Evolutionary conservation across 2,888 invertebrate species (phyloP), one percentile per base, ranked within the genome.

Genomic region (Phania funesta): DNA sequence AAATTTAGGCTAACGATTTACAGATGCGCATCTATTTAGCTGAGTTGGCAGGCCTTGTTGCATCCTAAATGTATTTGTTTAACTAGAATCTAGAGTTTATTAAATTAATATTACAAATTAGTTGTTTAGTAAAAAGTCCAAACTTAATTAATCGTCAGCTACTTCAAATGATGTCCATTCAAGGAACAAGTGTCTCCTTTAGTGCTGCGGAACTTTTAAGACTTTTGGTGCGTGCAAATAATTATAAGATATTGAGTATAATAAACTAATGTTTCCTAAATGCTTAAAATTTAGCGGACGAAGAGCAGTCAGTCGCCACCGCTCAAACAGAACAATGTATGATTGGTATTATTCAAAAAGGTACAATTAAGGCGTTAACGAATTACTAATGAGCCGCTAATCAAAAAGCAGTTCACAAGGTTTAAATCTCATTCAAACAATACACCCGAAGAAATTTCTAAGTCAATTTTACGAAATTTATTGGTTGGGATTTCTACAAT

Each of bases 341-440:
- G n/a, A n/a, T n/a, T n/a, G n/a, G n/a, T n/a, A n/a, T n/a, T n/a
- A 67, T 52, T 58, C 48, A 41, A 29, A 41, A 29, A 35, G n/a
- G 46, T 68, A 64, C 44, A 83, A 83, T 68, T 80, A 83, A 78
- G 85, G 84, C 86, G 86, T 86, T 82, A 83, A 84, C 80, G 70
- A 83, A 75, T 71, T 70, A 79, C 83, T 86, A 86, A 86, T 86
- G 78, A 86, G 85, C 84, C 86, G 86, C 86, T 84, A 85, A 86
- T 86, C 83, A 86, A 70, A 86, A 84, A 83, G 85, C 83, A 74
- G 76, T 50, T 64, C 52, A 56, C 20, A 62, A 44, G n/a, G 3
- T 35, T 13, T 62, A 35, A 29, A 48, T 32, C 24, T 7, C 60
- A 26, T 18, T n/a, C 46, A 20, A 60, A 22, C 29, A 38, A 2